Base-by-base conservation (phyloP, 2,113 vertebrate genomes). In the Castor canadensis region DNA sequence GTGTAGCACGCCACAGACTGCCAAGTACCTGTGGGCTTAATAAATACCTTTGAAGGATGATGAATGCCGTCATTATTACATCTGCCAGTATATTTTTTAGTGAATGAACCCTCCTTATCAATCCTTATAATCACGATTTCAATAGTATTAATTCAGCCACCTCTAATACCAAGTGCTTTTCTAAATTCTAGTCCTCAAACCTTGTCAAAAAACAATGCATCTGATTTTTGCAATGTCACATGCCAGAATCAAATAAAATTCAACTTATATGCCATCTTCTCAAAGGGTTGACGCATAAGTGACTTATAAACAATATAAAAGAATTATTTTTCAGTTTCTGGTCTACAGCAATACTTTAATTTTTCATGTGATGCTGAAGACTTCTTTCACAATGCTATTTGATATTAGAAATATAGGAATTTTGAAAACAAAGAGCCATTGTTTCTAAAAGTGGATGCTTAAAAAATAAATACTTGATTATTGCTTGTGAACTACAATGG, bases 51-150 rank as follows among this genome's bases (percentile, higher is more conserved):
- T 88, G 96, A 93, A 45, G 20, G 87, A 5, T 45, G 97, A 72
- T 97, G 96, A 98, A 98, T 96, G 75, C 95, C 40, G 30, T 95
- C 97, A 88, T 91, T 95, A 95, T 96, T 96, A 71, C 79, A 95
- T 94, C 95, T 97, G 95, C 96, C 97, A 95, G 92, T 94, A 62
- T 75, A 77, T 32, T 79, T 93, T 95, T 96, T 88, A 69, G 90
- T 97, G 97, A 97, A 97, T 95, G 96, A 95, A 76, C 96, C 87
- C 94, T 95, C 96, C 90, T 97, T 89, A 97, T 97, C 97, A 95
- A 95, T 93, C 95, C 96, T 96, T 95, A 82, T n/a, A 97, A 95
- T 79, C 93, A 76, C 22, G 2, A 76, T 89, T 95, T 94, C 92
- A 94, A 92, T 43, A 47, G 87, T 69, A 87, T 92, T 92, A 96